Conservation (phyloP, 2,888 invertebrate species). For the Leptopterna dolabrata region DNA sequence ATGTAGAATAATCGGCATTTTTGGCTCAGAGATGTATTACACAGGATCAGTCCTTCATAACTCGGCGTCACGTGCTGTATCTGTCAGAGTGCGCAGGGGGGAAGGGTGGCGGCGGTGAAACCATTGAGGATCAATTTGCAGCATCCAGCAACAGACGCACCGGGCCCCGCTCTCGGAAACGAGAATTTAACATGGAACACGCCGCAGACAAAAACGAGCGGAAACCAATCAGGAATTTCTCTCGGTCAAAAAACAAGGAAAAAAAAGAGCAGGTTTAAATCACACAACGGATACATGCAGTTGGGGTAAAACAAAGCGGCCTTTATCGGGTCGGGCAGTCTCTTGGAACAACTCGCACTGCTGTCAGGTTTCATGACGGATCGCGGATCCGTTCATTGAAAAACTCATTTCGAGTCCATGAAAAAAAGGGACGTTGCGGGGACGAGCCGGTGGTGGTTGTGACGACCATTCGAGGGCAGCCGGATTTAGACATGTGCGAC, state of each 20-base stretch:
- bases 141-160: too few species aligned
- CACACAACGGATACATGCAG: constrained; percentile 7
- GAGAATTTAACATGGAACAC: neutral
- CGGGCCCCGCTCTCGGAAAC: neutral
- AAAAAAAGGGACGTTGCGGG: neutral
- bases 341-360: neutral
- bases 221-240: neutral
- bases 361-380: neutral
- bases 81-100: too few species aligned
- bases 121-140: too few species aligned
- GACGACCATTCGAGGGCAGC: neutral
- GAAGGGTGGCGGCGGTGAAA: too few species aligned
- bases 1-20: too few species aligned
- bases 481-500: neutral
- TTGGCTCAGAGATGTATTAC: too few species aligned
- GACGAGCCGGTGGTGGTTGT: neutral
- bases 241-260: neutral
- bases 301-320: neutral
- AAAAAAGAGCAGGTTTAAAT: neutral
- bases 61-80: too few species aligned
- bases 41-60: too few species aligned
- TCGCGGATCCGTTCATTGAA: neutral
- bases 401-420: neutral
- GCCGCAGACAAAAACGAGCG: neutral
- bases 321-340: neutral